These are phyloP conservation scores for Caenorhabditis sp. DNA, from an alignment of 2,888 invertebrate genomes.

Conservation along the genomic window DNA sequence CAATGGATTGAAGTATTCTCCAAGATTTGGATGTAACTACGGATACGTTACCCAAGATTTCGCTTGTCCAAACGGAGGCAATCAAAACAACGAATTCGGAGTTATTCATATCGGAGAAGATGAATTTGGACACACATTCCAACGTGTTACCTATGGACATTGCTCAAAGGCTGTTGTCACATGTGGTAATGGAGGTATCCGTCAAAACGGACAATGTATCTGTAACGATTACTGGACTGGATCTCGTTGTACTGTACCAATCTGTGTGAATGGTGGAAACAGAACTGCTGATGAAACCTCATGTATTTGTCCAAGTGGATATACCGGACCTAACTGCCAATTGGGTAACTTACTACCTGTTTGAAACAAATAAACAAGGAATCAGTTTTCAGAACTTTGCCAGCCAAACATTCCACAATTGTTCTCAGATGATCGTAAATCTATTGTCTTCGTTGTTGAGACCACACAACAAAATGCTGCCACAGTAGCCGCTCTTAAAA, in stretches of 20 bases:
- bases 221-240: constrained; percentile 61
- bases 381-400: constrained; percentile 34
- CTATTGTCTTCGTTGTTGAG: constrained; percentile 49
- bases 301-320: constrained; percentile 55
- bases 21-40: constrained; percentile 45
- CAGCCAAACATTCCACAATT: constrained; percentile 18
- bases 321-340: constrained; percentile 50
- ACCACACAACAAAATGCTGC: constrained; percentile 35
- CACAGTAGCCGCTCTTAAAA: constrained; percentile 33
- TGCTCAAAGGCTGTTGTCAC: constrained; percentile 35
- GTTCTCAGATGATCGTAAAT: constrained; percentile 43
- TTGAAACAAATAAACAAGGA: too few species aligned
- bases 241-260: constrained; percentile 44
- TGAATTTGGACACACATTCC: constrained; percentile 61
- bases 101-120: constrained; percentile 59
- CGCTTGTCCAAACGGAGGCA: constrained; percentile 49
- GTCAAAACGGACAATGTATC: constrained; percentile 56
- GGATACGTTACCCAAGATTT: constrained; percentile 53
- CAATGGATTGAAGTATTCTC: constrained; percentile 50
- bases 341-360: constrained; percentile 19
- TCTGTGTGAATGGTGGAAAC: constrained; percentile 61
- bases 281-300: constrained; percentile 28
- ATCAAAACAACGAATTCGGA: constrained; percentile 41
- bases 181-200: constrained; percentile 57
- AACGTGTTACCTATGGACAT: constrained; percentile 50